Conservation (phyloP, 2,113 vertebrate genomes). For the Aphyosemion australe region DNA sequence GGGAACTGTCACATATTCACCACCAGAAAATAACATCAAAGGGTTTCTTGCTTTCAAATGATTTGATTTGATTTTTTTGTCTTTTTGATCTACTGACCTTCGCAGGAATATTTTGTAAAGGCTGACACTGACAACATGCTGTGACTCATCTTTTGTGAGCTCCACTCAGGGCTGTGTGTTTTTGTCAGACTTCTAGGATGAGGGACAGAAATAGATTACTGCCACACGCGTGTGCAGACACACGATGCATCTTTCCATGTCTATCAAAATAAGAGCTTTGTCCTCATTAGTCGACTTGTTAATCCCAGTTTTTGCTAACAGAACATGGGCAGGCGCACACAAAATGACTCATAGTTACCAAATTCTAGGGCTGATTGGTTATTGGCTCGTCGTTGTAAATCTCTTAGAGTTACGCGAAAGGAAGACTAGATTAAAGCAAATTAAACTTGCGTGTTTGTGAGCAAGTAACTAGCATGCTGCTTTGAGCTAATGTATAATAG, state of each 20-base stretch:
- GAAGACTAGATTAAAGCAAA: conserved; percentile 66
- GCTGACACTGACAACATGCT: conserved; percentile 18
- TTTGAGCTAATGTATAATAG: conserved; percentile 66
- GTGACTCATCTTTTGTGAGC: conserved; percentile 33
- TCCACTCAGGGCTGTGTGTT: conserved; percentile 29
- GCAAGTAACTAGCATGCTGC: conserved; percentile 47
- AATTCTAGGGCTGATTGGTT: conserved; percentile 71
- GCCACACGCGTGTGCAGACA: conserved; percentile 13
- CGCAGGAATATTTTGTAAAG: conserved; percentile 17
- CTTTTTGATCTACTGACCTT: conserved; percentile 37
- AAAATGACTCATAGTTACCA: conserved; percentile 22
- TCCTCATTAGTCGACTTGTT: conserved; percentile 73
- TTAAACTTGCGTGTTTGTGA: conserved; percentile 46
- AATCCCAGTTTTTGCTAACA: conserved; percentile 62
- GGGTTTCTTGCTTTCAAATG: conserved; percentile 1
- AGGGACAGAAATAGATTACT: conserved; percentile 42
- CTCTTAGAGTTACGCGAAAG: conserved; percentile 62
- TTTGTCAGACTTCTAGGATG: conserved; percentile 9
- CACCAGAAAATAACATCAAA: neutral
- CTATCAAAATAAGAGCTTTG: conserved; percentile 56
- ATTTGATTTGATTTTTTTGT: conserved; percentile 10
- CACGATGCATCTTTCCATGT: conserved; percentile 24
- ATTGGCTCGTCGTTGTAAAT: conserved; percentile 72
- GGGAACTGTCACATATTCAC: neutral
- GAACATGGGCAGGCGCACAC: too few relatives aligned